phyloP scores from a whole-genome alignment of 2,113 vertebrate species.

The Vimba vimba region DNA sequence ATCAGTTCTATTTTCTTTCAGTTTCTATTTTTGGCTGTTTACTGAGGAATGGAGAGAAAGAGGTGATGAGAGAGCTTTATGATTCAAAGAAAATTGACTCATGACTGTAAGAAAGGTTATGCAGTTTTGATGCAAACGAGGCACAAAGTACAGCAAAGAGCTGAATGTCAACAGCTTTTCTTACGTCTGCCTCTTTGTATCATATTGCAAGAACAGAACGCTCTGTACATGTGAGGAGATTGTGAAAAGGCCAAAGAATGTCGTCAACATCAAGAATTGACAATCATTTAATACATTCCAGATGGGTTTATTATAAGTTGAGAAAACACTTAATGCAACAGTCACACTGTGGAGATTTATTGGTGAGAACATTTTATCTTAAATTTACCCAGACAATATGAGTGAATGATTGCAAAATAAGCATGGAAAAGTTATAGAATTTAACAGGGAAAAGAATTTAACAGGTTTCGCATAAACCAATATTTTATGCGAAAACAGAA shows the following conservation, averaged over 20 bases:
- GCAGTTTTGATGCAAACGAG: not conserved
- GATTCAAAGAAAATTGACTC: not conserved
- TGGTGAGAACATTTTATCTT: not conserved
- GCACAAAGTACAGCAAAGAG: not conserved
- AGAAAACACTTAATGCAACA: not conserved
- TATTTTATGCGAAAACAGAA: not conserved
- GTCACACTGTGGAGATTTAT: not conserved
- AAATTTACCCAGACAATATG: not conserved
- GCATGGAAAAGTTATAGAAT: not conserved
- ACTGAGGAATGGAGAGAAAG: not conserved
- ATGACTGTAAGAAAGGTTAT: not conserved
- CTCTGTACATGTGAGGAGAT: not conserved
- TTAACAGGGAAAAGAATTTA: not conserved
- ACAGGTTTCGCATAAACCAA: not conserved
- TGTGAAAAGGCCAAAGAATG: not conserved
- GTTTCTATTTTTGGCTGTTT: constrained; percentile 11
- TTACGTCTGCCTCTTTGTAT: not conserved
- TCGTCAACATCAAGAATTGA: not conserved
- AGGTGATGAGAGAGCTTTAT: not conserved
- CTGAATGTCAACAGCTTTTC: not conserved
- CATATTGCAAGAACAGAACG: not conserved
- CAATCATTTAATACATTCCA: not conserved
- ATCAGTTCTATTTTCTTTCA: not conserved
- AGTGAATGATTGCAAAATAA: not conserved
- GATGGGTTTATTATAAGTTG: constrained; percentile 15